These are phyloP conservation scores for Pandemis cinnamomeana DNA, from an alignment of 2,888 invertebrate genomes.

Conservation along the genomic window DNA sequence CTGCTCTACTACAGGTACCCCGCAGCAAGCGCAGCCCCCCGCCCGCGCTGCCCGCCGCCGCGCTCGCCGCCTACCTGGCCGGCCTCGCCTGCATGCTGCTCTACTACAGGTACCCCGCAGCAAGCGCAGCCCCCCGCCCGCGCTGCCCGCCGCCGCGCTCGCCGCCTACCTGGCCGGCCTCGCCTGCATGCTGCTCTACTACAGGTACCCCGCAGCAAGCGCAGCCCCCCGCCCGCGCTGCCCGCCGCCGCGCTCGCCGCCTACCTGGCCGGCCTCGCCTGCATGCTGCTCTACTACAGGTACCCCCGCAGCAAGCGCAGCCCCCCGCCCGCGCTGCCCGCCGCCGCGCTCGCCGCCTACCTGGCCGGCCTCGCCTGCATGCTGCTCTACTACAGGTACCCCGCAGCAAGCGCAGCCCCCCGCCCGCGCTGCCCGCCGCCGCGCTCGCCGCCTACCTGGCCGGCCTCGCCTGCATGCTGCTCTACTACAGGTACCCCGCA, in stretches of 20 bases:
- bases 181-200: slow-evolving; percentile 88
- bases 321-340: slow-evolving; percentile 81
- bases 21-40: slow-evolving; percentile 69
- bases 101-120: slow-evolving; percentile 84
- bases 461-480: slow-evolving; percentile 88
- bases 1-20: slow-evolving; percentile 86
- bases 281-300: slow-evolving; percentile 89
- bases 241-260: slow-evolving; percentile 84
- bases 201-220: slow-evolving; percentile 72
- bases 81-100: slow-evolving; percentile 89
- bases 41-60: slow-evolving; percentile 80
- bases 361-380: slow-evolving; percentile 87
- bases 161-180: slow-evolving; percentile 85
- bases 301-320: slow-evolving; percentile 56
- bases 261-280: slow-evolving; percentile 86
- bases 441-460: slow-evolving; percentile 83
- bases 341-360: slow-evolving; percentile 83
- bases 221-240: slow-evolving; percentile 76
- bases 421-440: slow-evolving; percentile 80
- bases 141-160: slow-evolving; percentile 84
- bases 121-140: slow-evolving; percentile 70
- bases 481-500: slow-evolving; percentile 85
- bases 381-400: slow-evolving; percentile 87
- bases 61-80: slow-evolving; percentile 83
- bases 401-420: slow-evolving; percentile 68